A percentile compares a stretch with the other conserved stretches of the same genome.
phyloP scores from a whole-genome alignment of 2,888 invertebrate species.

The Dryomyza anilis region DNA sequence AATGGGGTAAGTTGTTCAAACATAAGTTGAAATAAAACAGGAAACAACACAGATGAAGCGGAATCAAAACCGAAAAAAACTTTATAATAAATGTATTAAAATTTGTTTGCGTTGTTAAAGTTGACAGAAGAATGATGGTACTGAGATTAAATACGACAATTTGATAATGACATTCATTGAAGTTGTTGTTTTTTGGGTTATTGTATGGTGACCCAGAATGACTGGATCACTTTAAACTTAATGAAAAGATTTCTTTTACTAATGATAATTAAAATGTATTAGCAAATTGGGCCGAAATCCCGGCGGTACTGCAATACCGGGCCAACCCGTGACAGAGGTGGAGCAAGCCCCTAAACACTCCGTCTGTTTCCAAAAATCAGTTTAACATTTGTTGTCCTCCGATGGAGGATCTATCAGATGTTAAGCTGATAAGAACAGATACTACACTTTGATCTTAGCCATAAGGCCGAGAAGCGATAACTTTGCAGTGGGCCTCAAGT shows the following conservation, averaged over 20 bases:
- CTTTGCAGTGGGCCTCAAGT: not conserved
- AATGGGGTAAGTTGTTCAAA: slow-evolving; percentile 72
- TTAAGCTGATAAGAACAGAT: slow-evolving; percentile 35
- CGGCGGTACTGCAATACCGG: slow-evolving; percentile 35
- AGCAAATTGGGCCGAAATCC: slow-evolving; percentile 36
- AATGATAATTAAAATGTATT: slow-evolving; percentile 22
- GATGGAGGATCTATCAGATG: slow-evolving; percentile 35
- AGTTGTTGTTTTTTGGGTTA: too few species aligned
- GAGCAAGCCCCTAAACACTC: slow-evolving; percentile 37
- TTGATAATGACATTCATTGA: too few species aligned
- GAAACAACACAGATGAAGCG: not conserved
- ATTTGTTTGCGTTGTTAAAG: not conserved
- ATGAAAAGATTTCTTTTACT: too few species aligned
- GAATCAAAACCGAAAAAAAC: not conserved
- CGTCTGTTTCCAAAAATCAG: slow-evolving; percentile 34
- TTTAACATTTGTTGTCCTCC: slow-evolving; percentile 39
- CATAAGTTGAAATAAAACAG: not conserved
- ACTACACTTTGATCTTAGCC: slow-evolving; percentile 60
- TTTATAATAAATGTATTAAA: not conserved
- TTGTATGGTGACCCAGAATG: too few species aligned
- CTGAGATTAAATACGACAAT: too few species aligned
- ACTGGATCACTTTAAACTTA: too few species aligned
- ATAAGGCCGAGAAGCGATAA: slow-evolving; percentile 62
- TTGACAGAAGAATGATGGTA: too few species aligned
- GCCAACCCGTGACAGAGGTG: slow-evolving; percentile 34